These are phyloP conservation scores for Drosophila tristis DNA, from an alignment of 1,140 invertebrate species.

Conservation along the genomic window DNA sequence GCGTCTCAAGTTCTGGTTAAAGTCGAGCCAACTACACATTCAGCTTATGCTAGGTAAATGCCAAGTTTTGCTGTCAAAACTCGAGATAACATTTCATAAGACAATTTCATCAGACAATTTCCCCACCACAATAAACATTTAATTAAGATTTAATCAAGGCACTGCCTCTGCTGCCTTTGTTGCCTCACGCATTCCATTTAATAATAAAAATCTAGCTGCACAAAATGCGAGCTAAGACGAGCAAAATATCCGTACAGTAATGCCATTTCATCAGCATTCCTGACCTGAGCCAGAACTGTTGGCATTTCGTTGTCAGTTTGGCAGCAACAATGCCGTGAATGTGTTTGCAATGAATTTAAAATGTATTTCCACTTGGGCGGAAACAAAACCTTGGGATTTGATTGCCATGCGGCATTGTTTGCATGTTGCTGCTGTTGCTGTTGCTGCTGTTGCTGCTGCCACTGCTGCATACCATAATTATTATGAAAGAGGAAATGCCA, in stretches of 20 bases:
- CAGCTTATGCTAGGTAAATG: no score
- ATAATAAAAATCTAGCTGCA: conserved; percentile 32
- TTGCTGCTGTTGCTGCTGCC: no score
- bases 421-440: no score
- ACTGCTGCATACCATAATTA: conserved; percentile 48
- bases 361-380: conserved; percentile 13
- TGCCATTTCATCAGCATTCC: conserved; percentile 19
- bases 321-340: conserved; percentile 5
- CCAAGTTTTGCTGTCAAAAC: no score
- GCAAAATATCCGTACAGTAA: conserved; percentile 26
- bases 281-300: conserved; percentile 1
- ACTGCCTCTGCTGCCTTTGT: neutral
- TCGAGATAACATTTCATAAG: neutral
- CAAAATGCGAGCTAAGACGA: neutral
- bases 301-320: conserved; percentile 24
- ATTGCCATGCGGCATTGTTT: conserved; percentile 23
- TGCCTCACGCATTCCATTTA: conserved; percentile 4
- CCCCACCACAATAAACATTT: conserved; percentile 17
- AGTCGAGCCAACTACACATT: conserved; percentile 2
- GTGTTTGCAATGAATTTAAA: conserved; percentile 36
- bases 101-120: no score
- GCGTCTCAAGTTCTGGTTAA: neutral
- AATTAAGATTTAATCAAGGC: neutral
- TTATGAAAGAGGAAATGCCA: neutral
- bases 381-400: conserved; percentile 2